Evolutionary conservation across 2,888 invertebrate genomes (phyloP), one percentile per base, ranked within the genome.

Genomic region (Pantelozetes paolii): DNA sequence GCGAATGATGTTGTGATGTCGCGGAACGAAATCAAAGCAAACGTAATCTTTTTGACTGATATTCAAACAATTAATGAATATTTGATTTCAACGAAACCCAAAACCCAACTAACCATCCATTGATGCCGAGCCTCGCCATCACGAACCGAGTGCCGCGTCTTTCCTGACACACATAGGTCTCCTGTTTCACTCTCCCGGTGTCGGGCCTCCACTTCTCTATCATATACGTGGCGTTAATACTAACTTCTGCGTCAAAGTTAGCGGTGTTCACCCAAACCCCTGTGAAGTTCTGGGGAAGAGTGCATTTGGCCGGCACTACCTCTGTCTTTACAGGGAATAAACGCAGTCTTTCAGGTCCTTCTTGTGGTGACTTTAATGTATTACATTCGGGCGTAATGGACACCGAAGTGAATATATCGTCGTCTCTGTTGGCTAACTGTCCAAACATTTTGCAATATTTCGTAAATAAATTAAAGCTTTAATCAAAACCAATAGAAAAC

Each of bases 221-320:
- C 48, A 98, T 94, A 81, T 97, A 97, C 0, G 97, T 98, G 80
- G 94, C 92, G 81, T 97, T 97, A 54, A 98, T 94, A 64, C 88
- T 86, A 0, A 95, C 89, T 82, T 95, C 93, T 0, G 96, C 96
- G 82, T 96, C 95, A 77, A 94, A 91, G 81, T 97, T 96, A 0
- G 96, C 96, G 0, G 97, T 96, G 80, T 97, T 97, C 71, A 96
- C 92, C 97, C 97, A 98, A 28, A 91, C 88, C 0, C 98, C 96
- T 0, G 90, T 88, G 83, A 94, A 94, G 82, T 97, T 96, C 82
- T 93, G 90, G 0, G 97, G 95, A 75, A 98, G 83, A 62, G 92
- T 88, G 81, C 97, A 98, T 0, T 93, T 91, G 3, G 97, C 91
- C 78, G 90, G 89, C 0, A 95, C 93, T 9, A 90, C 88, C 84